Percentiles rank a stretch among this genome's conserved stretches.
Conservation (phyloP, 2,888 invertebrate genomes). For the Philonicus albiceps region DNA sequence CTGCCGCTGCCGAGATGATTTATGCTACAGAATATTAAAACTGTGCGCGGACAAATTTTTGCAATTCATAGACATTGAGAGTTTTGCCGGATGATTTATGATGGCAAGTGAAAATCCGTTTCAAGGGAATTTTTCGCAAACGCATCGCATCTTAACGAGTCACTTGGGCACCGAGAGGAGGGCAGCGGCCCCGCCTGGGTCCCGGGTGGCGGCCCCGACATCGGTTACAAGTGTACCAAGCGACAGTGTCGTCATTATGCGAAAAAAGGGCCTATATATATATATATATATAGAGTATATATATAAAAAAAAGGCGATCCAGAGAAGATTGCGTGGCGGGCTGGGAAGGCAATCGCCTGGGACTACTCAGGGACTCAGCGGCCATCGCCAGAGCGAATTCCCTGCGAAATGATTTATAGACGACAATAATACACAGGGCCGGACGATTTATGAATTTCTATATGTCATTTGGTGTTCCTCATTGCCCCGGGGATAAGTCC, state of each 20-base stretch:
- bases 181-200: background rate
- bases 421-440: conserved; percentile 48
- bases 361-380: conserved; percentile 26
- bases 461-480: conserved; percentile 45
- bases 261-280: conserved; percentile 14
- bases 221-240: conserved; percentile 33
- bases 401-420: conserved; percentile 45
- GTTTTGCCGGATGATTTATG: conserved; percentile 45
- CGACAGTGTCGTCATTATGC: conserved; percentile 29
- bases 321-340: conserved; percentile 30
- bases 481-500: conserved; percentile 3
- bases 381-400: conserved; percentile 44
- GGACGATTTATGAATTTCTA: conserved; percentile 49
- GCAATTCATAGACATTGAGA: conserved; percentile 48
- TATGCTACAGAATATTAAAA: conserved; percentile 46
- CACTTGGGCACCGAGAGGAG: conserved; percentile 1
- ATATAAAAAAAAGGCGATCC: conserved; percentile 20
- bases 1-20: conserved; percentile 33
- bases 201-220: background rate
- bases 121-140: conserved; percentile 44
- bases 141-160: conserved; percentile 40
- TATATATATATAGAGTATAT: too few relatives aligned
- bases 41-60: conserved; percentile 48
- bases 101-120: conserved; percentile 45
- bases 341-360: conserved; percentile 40